Evolutionary conservation across 2,113 vertebrate species (phyloP).

Genomic region (Prietella phreatophila): DNA sequence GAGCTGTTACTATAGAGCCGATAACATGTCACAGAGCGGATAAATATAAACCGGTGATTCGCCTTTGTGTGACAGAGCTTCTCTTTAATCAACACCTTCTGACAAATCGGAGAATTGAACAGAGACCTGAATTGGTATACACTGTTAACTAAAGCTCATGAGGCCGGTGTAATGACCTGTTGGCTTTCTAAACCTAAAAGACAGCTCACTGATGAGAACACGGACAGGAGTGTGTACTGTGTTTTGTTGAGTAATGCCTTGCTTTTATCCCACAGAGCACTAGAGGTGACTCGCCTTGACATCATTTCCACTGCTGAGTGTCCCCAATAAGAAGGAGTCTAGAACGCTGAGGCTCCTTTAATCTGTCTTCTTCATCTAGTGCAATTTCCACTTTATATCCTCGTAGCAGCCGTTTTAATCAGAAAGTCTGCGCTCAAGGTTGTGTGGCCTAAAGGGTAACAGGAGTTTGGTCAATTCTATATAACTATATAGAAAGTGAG

Average conservation of each 20-base stretch:
- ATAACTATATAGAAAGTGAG: neutral
- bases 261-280: slow-evolving; percentile 32
- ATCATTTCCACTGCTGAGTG: slow-evolving; percentile 50
- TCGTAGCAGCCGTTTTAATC: slow-evolving; percentile 26
- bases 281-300: slow-evolving; percentile 48
- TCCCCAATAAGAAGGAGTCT: slow-evolving; percentile 30
- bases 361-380: slow-evolving; percentile 33
- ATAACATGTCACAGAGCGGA: neutral
- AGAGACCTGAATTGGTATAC: neutral
- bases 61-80: too few relatives aligned
- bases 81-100: neutral
- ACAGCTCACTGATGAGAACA: neutral
- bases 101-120: neutral
- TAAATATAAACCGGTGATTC: neutral
- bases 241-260: slow-evolving; percentile 39
- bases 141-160: slow-evolving; percentile 19
- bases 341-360: slow-evolving; percentile 22
- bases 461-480: neutral
- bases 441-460: slow-evolving; percentile 22
- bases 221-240: slow-evolving; percentile 6
- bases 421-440: neutral
- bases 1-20: neutral
- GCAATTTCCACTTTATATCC: slow-evolving; percentile 41
- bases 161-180: slow-evolving; percentile 21
- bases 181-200: neutral